Percentiles rank a stretch among this genome's conserved stretches.
phyloP scores from a whole-genome alignment of 2,797 vertebrate genomes.

The Buphagus erythrorhynchus region DNA sequence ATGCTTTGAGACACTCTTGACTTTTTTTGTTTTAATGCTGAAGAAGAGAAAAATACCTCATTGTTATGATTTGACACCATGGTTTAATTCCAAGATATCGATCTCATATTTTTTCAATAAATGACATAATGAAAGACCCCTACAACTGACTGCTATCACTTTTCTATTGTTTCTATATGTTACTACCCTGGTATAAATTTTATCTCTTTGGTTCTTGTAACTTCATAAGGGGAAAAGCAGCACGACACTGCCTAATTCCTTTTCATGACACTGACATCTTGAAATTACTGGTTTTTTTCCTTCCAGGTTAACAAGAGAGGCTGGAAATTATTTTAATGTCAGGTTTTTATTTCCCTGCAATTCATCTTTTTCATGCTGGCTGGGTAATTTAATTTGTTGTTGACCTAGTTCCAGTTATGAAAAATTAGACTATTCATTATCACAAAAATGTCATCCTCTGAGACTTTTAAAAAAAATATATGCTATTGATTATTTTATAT shows the following conservation, averaged over 20 bases:
- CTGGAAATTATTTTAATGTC: not conserved
- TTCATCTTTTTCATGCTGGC: not conserved
- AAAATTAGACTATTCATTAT: not conserved
- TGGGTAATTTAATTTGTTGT: conserved; percentile 6
- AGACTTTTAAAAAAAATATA: not conserved
- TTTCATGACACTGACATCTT: not conserved
- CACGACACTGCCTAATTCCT: not conserved
- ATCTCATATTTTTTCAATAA: not conserved
- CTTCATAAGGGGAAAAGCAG: not conserved
- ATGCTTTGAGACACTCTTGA: not conserved
- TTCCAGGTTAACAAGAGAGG: not conserved
- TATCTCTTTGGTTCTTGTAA: not conserved
- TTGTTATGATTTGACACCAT: not conserved
- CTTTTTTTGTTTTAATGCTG: not conserved
- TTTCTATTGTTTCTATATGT: not conserved
- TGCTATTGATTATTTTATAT: not conserved
- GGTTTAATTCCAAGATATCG: not conserved
- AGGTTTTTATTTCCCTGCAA: not conserved
- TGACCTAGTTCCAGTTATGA: conserved; percentile 8
- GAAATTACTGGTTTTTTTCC: not conserved
- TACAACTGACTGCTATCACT: not conserved
- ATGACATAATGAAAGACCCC: not conserved
- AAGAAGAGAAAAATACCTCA: not conserved
- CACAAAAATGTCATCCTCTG: not conserved
- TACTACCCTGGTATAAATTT: not conserved